Base-by-base conservation (phyloP, 2,888 invertebrate genomes). In the Ryuthela nishihirai region DNA sequence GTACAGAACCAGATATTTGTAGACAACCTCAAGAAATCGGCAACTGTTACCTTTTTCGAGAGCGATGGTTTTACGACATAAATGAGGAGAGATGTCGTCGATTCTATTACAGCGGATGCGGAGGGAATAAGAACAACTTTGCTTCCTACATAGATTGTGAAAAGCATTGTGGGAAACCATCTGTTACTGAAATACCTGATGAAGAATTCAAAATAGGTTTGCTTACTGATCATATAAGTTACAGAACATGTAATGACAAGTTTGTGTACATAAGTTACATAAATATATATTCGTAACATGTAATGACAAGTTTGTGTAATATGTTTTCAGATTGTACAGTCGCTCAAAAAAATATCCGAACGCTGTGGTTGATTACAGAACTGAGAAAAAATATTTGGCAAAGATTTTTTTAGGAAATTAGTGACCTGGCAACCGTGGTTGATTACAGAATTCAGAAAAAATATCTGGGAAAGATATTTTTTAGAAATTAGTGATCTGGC, bases 91-190 rank as follows among this genome's bases (percentile, higher is more conserved):
- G 46, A 32, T 94, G 93, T 76, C 76, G 83, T 66, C 79, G 82
- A 52, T 93, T 94, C 23, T 65, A 83, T 39, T 94, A 85, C 72
- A 86, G 89, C 36, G 95, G 95, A 21, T 95, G 95, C 71, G 83
- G 83, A 41, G 95, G 94, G 53, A 97, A 97, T 73, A 83, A 82
- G 20, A 95, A 95, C 71, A 83, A 89, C 75, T 93, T 85, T 76
- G 72, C 72, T 5, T 78, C 81, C 0, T 80, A 85, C 72, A 74
- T 79, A 34, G 83, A 82, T 38, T 92, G 91, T 68, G 72, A 80
- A 50, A 61, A 67, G 20, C 67, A 68, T 12, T 74, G 74, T 54
- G 62, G 55, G 20, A 43, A 48, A 43, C 41, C 52, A 3, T 12
- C 23, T 29, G 46, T 44, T 18, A 38, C 45, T 6, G 49, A 43